phyloP scores from a whole-genome alignment of 2,113 vertebrate species.

The Pseudois nayaur region DNA sequence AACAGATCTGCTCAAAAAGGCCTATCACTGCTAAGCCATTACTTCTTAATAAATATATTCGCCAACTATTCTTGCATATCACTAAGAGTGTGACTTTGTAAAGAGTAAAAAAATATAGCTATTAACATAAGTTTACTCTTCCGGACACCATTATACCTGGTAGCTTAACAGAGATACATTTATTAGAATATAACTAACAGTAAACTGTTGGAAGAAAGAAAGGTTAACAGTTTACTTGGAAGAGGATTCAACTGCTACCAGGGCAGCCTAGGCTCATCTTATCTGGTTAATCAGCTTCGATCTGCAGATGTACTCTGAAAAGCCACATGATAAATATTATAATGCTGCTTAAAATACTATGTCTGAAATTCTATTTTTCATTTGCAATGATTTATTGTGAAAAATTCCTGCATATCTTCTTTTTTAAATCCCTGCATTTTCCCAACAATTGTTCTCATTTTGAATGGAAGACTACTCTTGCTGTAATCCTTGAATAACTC shows the following conservation, averaged over 20 bases:
- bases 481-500: conserved; percentile 61
- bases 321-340: conserved; percentile 16
- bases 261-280: background rate
- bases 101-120: conserved; percentile 21
- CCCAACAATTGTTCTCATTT: conserved; percentile 61
- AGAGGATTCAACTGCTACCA: conserved; percentile 26
- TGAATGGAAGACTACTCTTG: conserved; percentile 68
- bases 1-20: background rate
- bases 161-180: conserved; percentile 33
- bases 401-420: conserved; percentile 66
- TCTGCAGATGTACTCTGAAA: conserved; percentile 41
- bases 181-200: conserved; percentile 49
- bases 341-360: conserved; percentile 37
- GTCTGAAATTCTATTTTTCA: conserved; percentile 21
- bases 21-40: background rate
- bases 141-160: background rate
- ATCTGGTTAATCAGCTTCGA: conserved; percentile 40
- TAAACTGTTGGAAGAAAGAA: background rate
- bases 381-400: conserved; percentile 54
- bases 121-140: conserved; percentile 17
- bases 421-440: conserved; percentile 53
- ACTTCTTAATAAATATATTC: background rate
- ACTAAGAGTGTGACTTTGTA: conserved; percentile 41
- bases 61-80: background rate
- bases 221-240: conserved; percentile 27